These are phyloP conservation scores for Rhinogobius similis DNA, from an alignment of 2,113 vertebrate species.

Conservation along the genomic window DNA sequence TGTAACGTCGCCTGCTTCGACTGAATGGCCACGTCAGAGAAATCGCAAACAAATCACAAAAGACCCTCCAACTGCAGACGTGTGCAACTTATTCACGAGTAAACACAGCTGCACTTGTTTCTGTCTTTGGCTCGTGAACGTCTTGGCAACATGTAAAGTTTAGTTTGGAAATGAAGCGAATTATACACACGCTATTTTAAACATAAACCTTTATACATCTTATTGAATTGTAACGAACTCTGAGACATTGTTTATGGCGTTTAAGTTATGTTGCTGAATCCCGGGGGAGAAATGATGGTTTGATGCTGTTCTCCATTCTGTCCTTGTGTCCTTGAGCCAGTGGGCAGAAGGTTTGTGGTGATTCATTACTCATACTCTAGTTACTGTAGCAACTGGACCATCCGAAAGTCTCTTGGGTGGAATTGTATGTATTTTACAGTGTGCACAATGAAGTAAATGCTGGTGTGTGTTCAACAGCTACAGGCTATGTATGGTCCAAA, in stretches of 20 bases:
- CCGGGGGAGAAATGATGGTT: not conserved
- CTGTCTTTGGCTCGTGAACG: not conserved
- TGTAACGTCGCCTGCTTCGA: too few species aligned
- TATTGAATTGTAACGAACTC: not conserved
- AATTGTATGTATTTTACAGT: too few species aligned
- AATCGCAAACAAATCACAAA: not conserved
- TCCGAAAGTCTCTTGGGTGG: too few species aligned
- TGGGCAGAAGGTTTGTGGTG: too few species aligned
- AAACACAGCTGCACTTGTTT: conserved; percentile 5
- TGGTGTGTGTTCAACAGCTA: too few species aligned
- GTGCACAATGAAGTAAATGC: too few species aligned
- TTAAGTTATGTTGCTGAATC: not conserved
- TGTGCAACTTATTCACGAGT: not conserved
- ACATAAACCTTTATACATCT: not conserved
- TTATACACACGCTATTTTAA: not conserved
- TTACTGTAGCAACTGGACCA: too few species aligned
- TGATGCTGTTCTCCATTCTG: not conserved
- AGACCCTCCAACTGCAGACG: not conserved
- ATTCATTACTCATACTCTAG: too few species aligned
- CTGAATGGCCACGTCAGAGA: not conserved
- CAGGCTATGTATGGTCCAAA: too few species aligned
- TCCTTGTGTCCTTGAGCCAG: not conserved
- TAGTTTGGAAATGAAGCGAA: not conserved
- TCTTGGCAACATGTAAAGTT: not conserved
- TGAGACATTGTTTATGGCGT: not conserved